phyloP scores from a whole-genome alignment of 2,797 vertebrate genomes.

The Hydrocynus forskahlii region DNA sequence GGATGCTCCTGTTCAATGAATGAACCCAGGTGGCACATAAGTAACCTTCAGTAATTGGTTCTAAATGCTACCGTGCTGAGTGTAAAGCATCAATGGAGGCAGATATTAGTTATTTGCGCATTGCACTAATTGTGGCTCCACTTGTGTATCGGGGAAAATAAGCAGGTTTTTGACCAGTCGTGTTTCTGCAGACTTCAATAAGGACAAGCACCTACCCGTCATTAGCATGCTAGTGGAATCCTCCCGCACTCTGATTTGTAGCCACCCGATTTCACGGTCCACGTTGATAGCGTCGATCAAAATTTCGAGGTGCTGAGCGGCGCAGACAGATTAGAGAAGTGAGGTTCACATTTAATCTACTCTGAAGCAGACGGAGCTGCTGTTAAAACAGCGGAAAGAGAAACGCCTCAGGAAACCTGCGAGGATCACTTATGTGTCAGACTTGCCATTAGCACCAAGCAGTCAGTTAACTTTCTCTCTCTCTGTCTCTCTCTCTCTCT shows the following conservation, averaged over 20 bases:
- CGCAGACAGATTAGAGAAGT: constrained; percentile 74
- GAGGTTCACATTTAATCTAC: constrained; percentile 70
- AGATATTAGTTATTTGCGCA: background rate
- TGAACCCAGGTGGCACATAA: too few species aligned
- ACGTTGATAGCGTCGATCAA: constrained; percentile 75
- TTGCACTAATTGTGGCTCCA: background rate
- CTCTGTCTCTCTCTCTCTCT: background rate
- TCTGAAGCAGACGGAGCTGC: constrained; percentile 58
- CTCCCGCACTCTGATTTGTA: constrained; percentile 79
- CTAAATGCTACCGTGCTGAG: background rate
- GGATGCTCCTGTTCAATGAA: too few species aligned
- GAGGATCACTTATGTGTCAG: constrained; percentile 47
- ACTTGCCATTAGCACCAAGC: constrained; percentile 33
- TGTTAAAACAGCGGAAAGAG: constrained; percentile 60
- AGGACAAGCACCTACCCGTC: constrained; percentile 53
- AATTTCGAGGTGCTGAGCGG: constrained; percentile 73
- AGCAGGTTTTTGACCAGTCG: constrained; percentile 29
- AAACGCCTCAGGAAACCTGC: constrained; percentile 52
- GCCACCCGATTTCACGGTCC: constrained; percentile 81
- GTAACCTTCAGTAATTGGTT: background rate
- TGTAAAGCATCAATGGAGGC: background rate
- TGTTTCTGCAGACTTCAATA: constrained; percentile 46
- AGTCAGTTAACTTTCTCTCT: constrained; percentile 21
- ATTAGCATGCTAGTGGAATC: constrained; percentile 77
- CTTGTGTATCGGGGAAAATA: background rate